Conservation (phyloP, 2,888 invertebrate genomes). For the Hypomecis punctinalis region DNA sequence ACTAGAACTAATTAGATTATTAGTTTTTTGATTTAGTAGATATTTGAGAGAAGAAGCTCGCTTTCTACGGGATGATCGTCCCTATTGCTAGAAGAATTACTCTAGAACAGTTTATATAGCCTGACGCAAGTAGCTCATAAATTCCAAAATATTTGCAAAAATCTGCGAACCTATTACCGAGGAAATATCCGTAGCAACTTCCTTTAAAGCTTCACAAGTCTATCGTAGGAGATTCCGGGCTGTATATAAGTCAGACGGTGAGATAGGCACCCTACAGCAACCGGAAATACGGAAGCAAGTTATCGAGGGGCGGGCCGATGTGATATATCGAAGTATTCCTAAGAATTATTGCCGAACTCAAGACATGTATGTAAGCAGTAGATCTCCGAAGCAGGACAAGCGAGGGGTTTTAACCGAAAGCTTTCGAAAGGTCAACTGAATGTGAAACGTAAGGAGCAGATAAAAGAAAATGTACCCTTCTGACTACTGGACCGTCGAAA, state of each 20-base stretch:
- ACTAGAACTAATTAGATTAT: too few relatives aligned
- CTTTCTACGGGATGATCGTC: too few relatives aligned
- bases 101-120: too few relatives aligned
- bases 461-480: slow-evolving; percentile 30
- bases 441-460: slow-evolving; percentile 31
- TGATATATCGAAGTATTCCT: slow-evolving; percentile 75
- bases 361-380: slow-evolving; percentile 58
- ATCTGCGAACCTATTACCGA: slow-evolving; percentile 4
- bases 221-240: slow-evolving; percentile 23
- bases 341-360: slow-evolving; percentile 70
- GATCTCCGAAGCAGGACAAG: slow-evolving; percentile 52
- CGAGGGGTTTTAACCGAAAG: slow-evolving; percentile 39
- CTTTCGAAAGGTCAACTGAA: slow-evolving; percentile 33
- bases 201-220: slow-evolving; percentile 26
- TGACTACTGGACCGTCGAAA: slow-evolving; percentile 23
- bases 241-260: slow-evolving; percentile 29
- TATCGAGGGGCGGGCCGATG: slow-evolving; percentile 66
- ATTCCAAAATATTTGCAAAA: background rate
- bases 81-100: too few relatives aligned
- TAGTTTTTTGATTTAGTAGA: too few relatives aligned
- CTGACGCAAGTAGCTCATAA: background rate
- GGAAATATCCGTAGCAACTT: slow-evolving; percentile 19
- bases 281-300: slow-evolving; percentile 60
- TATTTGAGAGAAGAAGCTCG: too few relatives aligned
- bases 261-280: slow-evolving; percentile 30